Base-by-base conservation (phyloP, 2,888 invertebrate species). In the Acheta domesticus region DNA sequence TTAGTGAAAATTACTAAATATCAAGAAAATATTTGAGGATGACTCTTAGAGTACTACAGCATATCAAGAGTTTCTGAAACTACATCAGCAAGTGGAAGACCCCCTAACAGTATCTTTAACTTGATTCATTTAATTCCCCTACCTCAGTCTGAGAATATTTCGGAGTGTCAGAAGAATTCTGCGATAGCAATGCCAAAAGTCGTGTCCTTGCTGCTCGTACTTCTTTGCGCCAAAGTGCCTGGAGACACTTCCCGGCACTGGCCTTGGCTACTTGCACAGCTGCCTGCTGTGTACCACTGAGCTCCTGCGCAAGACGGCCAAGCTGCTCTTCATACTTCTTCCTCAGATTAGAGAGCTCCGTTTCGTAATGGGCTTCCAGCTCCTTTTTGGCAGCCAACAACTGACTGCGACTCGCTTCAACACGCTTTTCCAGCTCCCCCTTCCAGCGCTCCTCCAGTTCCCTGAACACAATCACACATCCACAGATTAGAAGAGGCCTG, bases 241-340 rank as follows among this genome's bases (percentile, higher is more conserved):
- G 62, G 14, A 62, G n/a, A 19, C n/a, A n/a, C n/a, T n/a, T 62
- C n/a, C 62, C 62, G 62, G n/a, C 62, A 62, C 16, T 62, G 14
- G 62, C n/a, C n/a, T 62, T 62, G 0, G 62, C 62, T 19, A n/a
- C 14, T n/a, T n/a, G 14, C 62, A 62, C 62, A 62, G 62, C 86
- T 50, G 88, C 87, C 80, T 88, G 85, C 79, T 90, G 89, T 75
- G 87, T 85, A 23, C 86, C 86, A 80, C 86, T 88, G 83, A 90
- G 84, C 49, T 80, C 80, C n/a, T 74, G 76, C 12, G 80, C 78
- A 2, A 82, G 20, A 3, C 88, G 87, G 75, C 85, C 86, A 12
- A 90, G 85, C 76, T 87, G 86, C 77, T 85, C 85, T 79, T 87
- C 86, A 77, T 85, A 86, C 80, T 86, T 85, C 74, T 85, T 85